Conservation (phyloP, 2,797 vertebrate genomes). For the Anabacerthia variegaticeps region DNA sequence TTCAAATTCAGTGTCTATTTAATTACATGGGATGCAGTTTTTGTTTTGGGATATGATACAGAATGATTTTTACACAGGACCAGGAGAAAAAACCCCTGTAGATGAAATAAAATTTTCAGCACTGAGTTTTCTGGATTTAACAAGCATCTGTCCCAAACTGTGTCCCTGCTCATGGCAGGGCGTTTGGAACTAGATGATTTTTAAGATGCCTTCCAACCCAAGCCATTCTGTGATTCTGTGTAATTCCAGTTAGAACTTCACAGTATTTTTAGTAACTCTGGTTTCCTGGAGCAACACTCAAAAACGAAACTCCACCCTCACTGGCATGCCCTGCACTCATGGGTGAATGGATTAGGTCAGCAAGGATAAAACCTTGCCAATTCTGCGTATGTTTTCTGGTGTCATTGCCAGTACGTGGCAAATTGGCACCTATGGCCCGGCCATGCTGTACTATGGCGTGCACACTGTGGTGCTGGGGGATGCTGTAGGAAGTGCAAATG, state of each 20-base stretch:
- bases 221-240: background rate
- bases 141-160: background rate
- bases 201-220: background rate
- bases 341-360: background rate
- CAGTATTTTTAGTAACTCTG: background rate
- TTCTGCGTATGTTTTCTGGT: background rate
- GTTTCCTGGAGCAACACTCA: background rate
- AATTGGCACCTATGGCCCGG: background rate
- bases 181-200: background rate
- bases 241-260: background rate
- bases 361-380: background rate
- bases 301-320: background rate
- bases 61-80: background rate
- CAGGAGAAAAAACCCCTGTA: background rate
- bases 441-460: background rate
- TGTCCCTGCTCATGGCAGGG: background rate
- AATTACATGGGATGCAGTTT: background rate
- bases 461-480: rapidly evolving
- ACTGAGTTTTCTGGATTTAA: background rate
- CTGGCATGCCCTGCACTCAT: background rate
- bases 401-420: background rate
- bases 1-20: background rate
- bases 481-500: background rate
- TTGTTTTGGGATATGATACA: background rate
- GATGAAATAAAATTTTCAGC: background rate